These are phyloP conservation scores for Ochropleura plecta DNA, from an alignment of 2,888 invertebrate genomes.

Conservation along the genomic window DNA sequence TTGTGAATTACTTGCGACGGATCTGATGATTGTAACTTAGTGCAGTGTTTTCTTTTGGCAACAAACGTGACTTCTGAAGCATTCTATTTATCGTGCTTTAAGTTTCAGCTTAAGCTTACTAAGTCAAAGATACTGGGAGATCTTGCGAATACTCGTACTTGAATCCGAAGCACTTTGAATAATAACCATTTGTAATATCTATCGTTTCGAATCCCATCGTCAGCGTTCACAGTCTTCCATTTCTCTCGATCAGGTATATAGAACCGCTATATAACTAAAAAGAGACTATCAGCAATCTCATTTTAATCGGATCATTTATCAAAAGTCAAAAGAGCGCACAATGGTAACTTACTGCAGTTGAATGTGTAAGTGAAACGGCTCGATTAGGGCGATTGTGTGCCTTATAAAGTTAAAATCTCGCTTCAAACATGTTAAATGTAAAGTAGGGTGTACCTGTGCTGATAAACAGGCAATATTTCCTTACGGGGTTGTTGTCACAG, in stretches of 20 bases:
- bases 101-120: not conserved
- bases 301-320: constrained; percentile 69
- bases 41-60: constrained; percentile 69
- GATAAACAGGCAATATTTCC: constrained; percentile 65
- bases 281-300: constrained; percentile 64
- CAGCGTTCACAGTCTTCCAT: constrained; percentile 47
- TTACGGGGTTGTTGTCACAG: constrained; percentile 61
- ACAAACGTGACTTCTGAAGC: constrained; percentile 30
- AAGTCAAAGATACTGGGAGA: not conserved
- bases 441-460: constrained; percentile 53
- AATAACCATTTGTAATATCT: constrained; percentile 37
- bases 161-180: constrained; percentile 27
- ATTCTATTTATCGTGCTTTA: constrained; percentile 18
- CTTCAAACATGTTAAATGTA: constrained; percentile 60
- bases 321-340: constrained; percentile 63
- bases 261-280: constrained; percentile 58
- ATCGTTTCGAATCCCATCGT: constrained; percentile 41
- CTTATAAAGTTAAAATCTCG: constrained; percentile 60
- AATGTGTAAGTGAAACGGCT: constrained; percentile 61
- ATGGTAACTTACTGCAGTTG: constrained; percentile 65
- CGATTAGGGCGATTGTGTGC: constrained; percentile 62
- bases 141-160: constrained; percentile 10
- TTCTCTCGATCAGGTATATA: constrained; percentile 54
- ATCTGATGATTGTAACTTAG: constrained; percentile 79
- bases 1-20: constrained; percentile 80